Evolutionary conservation across 2,888 invertebrate genomes (phyloP).

Genomic region (Papilio elwesi): DNA sequence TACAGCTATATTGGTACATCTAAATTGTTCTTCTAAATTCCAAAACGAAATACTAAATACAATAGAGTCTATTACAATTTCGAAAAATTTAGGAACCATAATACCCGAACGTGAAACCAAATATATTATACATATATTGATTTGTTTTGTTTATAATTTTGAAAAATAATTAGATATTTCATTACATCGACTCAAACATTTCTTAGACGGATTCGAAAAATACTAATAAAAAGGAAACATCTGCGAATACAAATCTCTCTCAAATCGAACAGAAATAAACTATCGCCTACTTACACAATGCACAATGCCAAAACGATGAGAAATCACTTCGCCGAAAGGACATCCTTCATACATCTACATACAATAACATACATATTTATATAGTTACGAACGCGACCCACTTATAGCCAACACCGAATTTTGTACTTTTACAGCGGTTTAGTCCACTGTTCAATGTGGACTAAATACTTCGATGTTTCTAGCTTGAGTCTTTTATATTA

Average conservation of each 20-base stretch:
- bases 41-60: slow-evolving; percentile 81
- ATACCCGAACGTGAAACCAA: slow-evolving; percentile 83
- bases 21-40: slow-evolving; percentile 78
- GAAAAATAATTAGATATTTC: slow-evolving; percentile 79
- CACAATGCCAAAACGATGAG: slow-evolving; percentile 70
- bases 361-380: slow-evolving; percentile 69
- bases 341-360: slow-evolving; percentile 62
- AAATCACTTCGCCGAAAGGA: slow-evolving; percentile 73
- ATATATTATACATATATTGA: slow-evolving; percentile 74
- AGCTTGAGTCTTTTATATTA: slow-evolving; percentile 76
- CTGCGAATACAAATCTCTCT: slow-evolving; percentile 55
- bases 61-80: slow-evolving; percentile 84
- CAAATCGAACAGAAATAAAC: slow-evolving; percentile 71
- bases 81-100: slow-evolving; percentile 84
- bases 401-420: slow-evolving; percentile 81
- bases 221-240: slow-evolving; percentile 70
- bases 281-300: slow-evolving; percentile 75
- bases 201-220: slow-evolving; percentile 81
- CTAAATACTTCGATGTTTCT: slow-evolving; percentile 82
- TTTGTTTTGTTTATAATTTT: slow-evolving; percentile 76
- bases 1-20: slow-evolving; percentile 82
- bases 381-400: slow-evolving; percentile 79
- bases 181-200: slow-evolving; percentile 77
- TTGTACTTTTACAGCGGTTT: slow-evolving; percentile 81
- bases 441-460: slow-evolving; percentile 80